phyloP scores from a whole-genome alignment of 92 coral and sea anemone species.

The Parazoanthus darwini region DNA sequence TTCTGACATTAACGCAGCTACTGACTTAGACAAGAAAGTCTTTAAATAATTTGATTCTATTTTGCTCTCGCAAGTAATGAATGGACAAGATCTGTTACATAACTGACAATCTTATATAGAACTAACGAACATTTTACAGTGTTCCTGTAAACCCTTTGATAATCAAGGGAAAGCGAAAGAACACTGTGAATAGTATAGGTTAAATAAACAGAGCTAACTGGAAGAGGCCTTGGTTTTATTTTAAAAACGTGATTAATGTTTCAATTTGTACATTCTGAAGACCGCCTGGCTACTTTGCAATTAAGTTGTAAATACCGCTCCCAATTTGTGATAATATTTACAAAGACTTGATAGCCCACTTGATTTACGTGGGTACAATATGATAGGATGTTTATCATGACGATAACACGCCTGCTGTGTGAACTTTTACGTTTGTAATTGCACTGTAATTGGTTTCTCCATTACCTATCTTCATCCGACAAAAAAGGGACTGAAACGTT shows the following conservation, averaged over 20 bases:
- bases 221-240: neutral
- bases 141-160: neutral
- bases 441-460: neutral
- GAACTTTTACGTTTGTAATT: neutral
- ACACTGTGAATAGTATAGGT: neutral
- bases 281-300: neutral
- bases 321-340: neutral
- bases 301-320: neutral
- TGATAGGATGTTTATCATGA: too few species aligned
- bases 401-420: neutral
- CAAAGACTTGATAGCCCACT: neutral
- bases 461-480: neutral
- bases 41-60: too few species aligned
- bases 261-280: neutral
- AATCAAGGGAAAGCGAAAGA: neutral
- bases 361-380: neutral
- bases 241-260: conserved; percentile 5
- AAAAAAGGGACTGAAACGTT: neutral
- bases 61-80: neutral
- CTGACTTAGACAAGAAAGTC: neutral
- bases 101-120: neutral
- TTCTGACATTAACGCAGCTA: neutral
- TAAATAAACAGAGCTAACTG: neutral
- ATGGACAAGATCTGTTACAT: neutral
- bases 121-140: neutral